Evolutionary conservation across 2,797 vertebrate species (phyloP).

Genomic region (Pseudocheirus occidentalis): DNA sequence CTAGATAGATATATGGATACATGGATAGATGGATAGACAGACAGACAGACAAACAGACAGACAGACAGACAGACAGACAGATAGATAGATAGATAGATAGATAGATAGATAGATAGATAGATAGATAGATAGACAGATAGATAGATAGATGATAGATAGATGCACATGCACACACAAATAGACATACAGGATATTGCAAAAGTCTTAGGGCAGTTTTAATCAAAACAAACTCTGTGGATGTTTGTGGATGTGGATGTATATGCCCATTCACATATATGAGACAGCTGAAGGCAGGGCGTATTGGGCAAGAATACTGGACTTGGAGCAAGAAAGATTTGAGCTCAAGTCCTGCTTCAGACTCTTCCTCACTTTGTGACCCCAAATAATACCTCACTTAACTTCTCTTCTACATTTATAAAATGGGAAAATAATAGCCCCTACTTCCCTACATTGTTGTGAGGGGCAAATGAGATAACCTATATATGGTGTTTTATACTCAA

Average conservation of each 20-base stretch:
- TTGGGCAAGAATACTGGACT: neutral
- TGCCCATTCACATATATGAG: neutral
- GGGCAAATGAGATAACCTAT: neutral
- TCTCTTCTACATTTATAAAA: neutral
- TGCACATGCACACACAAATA: neutral
- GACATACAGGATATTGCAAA: neutral
- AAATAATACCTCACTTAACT: neutral
- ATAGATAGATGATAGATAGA: no score
- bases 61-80: no score
- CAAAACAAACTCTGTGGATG: neutral
- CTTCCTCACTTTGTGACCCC: neutral
- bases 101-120: no score
- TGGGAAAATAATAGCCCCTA: neutral
- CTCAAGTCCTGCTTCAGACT: neutral
- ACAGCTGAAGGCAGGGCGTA: neutral
- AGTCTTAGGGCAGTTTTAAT: neutral
- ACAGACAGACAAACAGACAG: no score
- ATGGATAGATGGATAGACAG: no score
- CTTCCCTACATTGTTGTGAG: neutral
- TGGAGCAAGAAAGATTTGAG: neutral
- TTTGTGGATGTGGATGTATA: neutral
- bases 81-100: no score
- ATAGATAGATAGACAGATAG: neutral
- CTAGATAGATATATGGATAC: neutral
- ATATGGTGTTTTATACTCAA: neutral